Evolutionary conservation across 2,113 vertebrate genomes (phyloP), one percentile per base, ranked within the genome.

Genomic region (Sinocyclocheilus grahami): DNA sequence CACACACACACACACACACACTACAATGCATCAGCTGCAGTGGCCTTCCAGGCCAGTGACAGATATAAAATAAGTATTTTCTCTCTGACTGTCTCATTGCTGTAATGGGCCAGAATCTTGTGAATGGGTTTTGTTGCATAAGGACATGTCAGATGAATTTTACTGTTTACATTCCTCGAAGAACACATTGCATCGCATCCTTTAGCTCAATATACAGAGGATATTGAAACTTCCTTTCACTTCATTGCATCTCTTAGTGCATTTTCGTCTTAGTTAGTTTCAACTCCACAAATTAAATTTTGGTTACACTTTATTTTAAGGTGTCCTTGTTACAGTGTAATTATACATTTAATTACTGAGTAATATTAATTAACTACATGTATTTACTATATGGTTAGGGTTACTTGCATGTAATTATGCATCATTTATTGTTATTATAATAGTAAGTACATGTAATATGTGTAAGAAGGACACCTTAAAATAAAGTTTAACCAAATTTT

Each of bases 81-180:
- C 24, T 80, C 27, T 84, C 75, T 53, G 53, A 8, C 42, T 7
- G 24, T 76, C 69, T 81, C 78, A 78, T 82, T 75, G 62, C 74
- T 48, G 30, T 33, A 86, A 86, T 51, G 55, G 51, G 18, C 53
- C 53, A 55, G 82, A 16, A 37, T 74, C 65, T 78, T 60, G 16
- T 83, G 84, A 86, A 88, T 86, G 74, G 74, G 46, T 46, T 33
- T 77, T 72, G 51, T 83, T 86, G 82, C 63, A 83, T 60, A 84
- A 88, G 42, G 16, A 62, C 55, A 79, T 78, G 62, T 78, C 75
- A 78, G 75, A 53, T 69, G 20, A 27, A 53, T 20, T 85, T 51
- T 24, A 46, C 76, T 78, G 42, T 85, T 51, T 85, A 78, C 46
- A 69, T 39, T 53, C 72, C 10, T 42, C 11, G 18, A 39, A 78